phyloP scores from a whole-genome alignment of 2,888 invertebrate species.

The Agrotis segetum region DNA sequence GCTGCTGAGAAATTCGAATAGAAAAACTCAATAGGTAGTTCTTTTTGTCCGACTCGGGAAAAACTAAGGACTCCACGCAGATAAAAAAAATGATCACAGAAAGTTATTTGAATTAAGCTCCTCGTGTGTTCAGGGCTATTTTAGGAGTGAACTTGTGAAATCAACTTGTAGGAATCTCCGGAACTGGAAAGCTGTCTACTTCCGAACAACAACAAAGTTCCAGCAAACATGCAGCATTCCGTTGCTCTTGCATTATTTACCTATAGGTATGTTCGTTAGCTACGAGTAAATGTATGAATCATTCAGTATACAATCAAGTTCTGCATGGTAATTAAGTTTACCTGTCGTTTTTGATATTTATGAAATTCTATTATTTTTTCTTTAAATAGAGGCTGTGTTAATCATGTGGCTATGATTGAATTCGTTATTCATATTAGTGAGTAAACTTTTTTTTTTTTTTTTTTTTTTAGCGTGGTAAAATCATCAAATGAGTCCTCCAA shows the following conservation, averaged over 20 bases:
- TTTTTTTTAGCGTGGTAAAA: no score
- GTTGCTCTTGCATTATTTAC: neutral
- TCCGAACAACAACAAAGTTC: constrained; percentile 19
- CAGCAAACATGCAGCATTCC: neutral
- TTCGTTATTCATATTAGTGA: no score
- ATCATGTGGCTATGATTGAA: no score
- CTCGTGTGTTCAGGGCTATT: constrained; percentile 8
- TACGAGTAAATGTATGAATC: neutral
- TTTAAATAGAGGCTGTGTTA: no score
- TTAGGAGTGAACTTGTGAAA: constrained; percentile 23
- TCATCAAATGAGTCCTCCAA: no score
- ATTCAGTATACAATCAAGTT: neutral
- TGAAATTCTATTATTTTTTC: neutral
- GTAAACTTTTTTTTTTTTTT: no score
- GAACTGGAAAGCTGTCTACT: neutral
- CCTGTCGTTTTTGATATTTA: neutral
- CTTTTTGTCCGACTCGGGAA: no score
- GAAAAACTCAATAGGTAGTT: no score
- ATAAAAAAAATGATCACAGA: no score
- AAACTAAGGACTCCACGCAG: no score
- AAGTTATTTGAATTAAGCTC: neutral
- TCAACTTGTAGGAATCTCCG: constrained; percentile 8
- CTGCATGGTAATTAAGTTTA: neutral
- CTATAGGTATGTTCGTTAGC: neutral
- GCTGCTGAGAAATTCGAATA: no score